Percentiles rank a stretch among this genome's conserved stretches.
Conservation (phyloP, 2,113 vertebrate species). For the Rhodinocichla rosea region DNA sequence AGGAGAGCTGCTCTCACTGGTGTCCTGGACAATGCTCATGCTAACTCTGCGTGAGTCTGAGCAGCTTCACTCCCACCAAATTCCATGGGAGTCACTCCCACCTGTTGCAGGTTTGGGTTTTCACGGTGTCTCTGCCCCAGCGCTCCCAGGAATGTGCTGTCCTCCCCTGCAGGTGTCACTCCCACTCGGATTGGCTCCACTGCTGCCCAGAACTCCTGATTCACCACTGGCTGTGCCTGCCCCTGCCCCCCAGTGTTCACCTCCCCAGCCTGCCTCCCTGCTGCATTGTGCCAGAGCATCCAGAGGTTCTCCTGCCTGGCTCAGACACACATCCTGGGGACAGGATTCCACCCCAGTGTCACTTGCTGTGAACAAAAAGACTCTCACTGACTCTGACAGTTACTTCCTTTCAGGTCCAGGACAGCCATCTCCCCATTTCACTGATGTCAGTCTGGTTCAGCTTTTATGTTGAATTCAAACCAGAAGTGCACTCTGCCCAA, state of each 20-base stretch:
- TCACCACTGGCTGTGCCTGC: background rate
- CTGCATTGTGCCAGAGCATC: background rate
- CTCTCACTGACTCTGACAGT: background rate
- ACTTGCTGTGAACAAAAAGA: background rate
- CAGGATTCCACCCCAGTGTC: background rate
- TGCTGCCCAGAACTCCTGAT: background rate
- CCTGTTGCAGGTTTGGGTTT: background rate
- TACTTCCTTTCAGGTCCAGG: background rate
- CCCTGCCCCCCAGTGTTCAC: fast-evolving
- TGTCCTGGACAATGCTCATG: background rate
- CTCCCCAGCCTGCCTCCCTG: background rate
- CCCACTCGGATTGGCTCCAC: background rate
- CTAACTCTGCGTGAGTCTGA: background rate
- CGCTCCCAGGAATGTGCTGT: background rate
- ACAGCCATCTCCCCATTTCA: background rate
- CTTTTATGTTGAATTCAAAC: background rate
- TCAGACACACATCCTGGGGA: background rate
- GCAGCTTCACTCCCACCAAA: background rate
- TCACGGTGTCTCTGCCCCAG: background rate
- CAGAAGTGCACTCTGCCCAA: background rate
- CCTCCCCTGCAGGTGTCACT: background rate
- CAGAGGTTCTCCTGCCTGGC: background rate
- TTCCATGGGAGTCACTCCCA: background rate
- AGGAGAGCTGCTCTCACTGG: background rate
- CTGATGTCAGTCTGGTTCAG: background rate